Percentiles rank a stretch among this genome's conserved stretches.
Evolutionary conservation across 2,797 vertebrate genomes (phyloP).

Genomic region (Atherinosoma microstoma): DNA sequence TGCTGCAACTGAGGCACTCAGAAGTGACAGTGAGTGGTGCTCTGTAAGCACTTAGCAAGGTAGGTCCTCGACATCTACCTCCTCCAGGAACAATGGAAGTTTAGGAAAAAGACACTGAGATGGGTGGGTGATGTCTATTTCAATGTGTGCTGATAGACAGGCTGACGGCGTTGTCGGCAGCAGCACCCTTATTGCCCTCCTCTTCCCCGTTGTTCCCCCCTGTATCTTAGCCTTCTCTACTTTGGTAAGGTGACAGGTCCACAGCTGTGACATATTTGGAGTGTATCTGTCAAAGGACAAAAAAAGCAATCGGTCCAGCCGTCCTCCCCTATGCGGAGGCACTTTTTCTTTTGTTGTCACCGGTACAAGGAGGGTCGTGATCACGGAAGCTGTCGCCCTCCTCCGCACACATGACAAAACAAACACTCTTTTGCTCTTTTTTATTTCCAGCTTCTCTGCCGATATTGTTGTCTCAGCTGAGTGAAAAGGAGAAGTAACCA

Average conservation of each 20-base stretch:
- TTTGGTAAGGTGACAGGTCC: slow-evolving; percentile 46
- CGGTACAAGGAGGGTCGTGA: slow-evolving; percentile 36
- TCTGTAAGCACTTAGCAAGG: slow-evolving; percentile 63
- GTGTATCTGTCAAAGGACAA: slow-evolving; percentile 74
- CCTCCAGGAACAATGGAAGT: slow-evolving; percentile 54
- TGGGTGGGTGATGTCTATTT: slow-evolving; percentile 58
- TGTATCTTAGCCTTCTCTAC: slow-evolving; percentile 43
- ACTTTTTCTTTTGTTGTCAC: slow-evolving; percentile 51
- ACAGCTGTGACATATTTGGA: slow-evolving; percentile 61
- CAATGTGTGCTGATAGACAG: slow-evolving; percentile 62
- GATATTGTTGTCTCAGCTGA: neutral
- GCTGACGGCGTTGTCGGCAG: slow-evolving; percentile 46
- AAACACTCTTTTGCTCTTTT: slow-evolving; percentile 31
- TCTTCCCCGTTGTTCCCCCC: slow-evolving; percentile 4
- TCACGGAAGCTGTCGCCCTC: slow-evolving; percentile 47
- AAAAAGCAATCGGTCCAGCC: slow-evolving; percentile 63
- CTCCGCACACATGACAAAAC: slow-evolving; percentile 53
- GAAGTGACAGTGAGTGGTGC: slow-evolving; percentile 60
- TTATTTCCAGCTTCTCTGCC: slow-evolving; percentile 23
- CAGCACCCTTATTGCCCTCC: slow-evolving; percentile 25
- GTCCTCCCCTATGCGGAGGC: slow-evolving; percentile 46
- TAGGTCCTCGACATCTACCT: slow-evolving; percentile 61
- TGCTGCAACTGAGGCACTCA: slow-evolving; percentile 38
- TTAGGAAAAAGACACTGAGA: slow-evolving; percentile 31
- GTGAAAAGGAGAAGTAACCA: slow-evolving; percentile 19